Percentiles rank a stretch among this genome's conserved stretches.
phyloP scores from a whole-genome alignment of 2,113 vertebrate genomes.

The Monarcha castaneiventris region DNA sequence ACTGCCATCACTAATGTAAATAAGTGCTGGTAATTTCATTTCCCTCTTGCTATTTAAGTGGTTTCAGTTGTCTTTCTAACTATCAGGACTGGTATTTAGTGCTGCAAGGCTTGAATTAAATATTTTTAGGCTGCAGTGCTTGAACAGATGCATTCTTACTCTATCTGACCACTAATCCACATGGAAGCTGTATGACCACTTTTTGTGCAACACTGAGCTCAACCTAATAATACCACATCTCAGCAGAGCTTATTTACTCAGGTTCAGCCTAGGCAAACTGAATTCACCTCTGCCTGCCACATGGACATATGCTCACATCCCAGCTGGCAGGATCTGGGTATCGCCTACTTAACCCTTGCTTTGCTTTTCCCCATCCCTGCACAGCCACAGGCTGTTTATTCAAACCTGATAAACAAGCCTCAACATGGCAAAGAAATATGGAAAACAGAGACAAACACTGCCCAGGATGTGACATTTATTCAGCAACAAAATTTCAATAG shows the following conservation, averaged over 20 bases:
- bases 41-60: background rate
- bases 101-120: background rate
- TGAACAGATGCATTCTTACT: background rate
- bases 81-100: background rate
- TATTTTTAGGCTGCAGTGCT: background rate
- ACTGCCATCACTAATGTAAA: background rate
- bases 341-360: background rate
- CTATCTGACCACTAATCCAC: background rate
- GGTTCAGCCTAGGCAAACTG: background rate
- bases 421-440: background rate
- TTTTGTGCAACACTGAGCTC: background rate
- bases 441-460: background rate
- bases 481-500: background rate
- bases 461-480: background rate
- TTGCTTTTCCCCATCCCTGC: background rate
- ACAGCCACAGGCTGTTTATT: background rate
- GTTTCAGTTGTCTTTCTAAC: background rate
- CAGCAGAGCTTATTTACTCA: conserved; percentile 23
- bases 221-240: background rate
- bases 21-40: background rate
- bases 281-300: background rate
- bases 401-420: background rate
- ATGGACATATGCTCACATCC: background rate
- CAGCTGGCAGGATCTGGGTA: background rate
- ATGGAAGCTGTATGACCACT: background rate